Evolutionary conservation across 2,797 vertebrate species (phyloP).

Genomic region (Neopelma chrysocephalum): DNA sequence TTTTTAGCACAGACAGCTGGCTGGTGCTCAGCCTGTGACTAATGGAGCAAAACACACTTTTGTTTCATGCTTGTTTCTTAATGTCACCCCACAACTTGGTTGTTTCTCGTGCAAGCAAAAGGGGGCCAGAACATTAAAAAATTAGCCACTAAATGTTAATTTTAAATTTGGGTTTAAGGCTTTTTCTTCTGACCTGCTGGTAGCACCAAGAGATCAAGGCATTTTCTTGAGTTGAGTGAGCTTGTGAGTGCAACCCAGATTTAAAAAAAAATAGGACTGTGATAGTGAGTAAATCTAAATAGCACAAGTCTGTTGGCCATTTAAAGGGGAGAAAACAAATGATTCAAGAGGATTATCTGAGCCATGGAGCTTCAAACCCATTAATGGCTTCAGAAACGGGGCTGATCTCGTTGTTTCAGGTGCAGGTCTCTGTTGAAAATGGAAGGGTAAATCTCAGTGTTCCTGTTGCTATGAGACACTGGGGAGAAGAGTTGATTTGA

Average conservation of each 20-base stretch:
- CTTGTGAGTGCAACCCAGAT: not conserved
- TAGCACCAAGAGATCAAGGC: not conserved
- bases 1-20: constrained; percentile 77
- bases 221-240: not conserved
- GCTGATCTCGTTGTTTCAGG: not conserved
- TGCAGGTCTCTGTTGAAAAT: not conserved
- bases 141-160: constrained; percentile 11
- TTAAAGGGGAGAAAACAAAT: not conserved
- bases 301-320: not conserved
- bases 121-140: constrained; percentile 6
- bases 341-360: not conserved
- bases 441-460: not conserved
- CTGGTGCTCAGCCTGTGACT: constrained; percentile 72
- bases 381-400: not conserved
- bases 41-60: constrained; percentile 69
- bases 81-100: constrained; percentile 59
- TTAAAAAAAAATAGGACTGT: not conserved
- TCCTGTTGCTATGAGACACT: constrained; percentile 35
- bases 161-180: not conserved
- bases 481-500: not conserved
- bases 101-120: constrained; percentile 45
- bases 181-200: not conserved
- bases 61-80: constrained; percentile 63
- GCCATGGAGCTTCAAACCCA: not conserved
- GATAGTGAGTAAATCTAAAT: not conserved